These are phyloP conservation scores for Chunga burmeisteri DNA, from an alignment of 2,113 vertebrate species.

Conservation along the genomic window DNA sequence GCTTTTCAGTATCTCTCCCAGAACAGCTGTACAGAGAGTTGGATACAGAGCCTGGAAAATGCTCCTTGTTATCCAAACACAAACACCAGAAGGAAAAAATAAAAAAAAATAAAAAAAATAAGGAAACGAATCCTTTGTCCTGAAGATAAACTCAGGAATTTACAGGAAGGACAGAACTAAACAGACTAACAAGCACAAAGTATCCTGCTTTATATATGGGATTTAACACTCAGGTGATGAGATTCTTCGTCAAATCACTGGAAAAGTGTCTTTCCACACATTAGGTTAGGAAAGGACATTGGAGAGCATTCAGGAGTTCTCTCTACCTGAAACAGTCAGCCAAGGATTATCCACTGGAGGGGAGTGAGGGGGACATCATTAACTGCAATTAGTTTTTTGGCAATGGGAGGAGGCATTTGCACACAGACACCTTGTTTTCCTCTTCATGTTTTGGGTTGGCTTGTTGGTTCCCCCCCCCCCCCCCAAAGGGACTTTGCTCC, in stretches of 20 bases:
- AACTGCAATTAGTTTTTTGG: neutral
- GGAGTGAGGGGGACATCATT: neutral
- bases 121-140: neutral
- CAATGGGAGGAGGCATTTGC: neutral
- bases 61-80: neutral
- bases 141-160: neutral
- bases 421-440: neutral
- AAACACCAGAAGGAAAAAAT: neutral
- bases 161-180: neutral
- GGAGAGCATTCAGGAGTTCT: neutral
- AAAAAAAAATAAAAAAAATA: neutral
- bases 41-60: slow-evolving; percentile 7
- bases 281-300: neutral
- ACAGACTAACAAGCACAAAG: neutral
- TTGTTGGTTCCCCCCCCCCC: neutral
- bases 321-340: neutral
- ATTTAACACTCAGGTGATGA: neutral
- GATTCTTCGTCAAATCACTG: neutral
- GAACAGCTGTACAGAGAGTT: neutral
- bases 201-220: neutral
- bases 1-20: slow-evolving; percentile 11
- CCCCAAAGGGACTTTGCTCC: neutral
- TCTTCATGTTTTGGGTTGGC: neutral
- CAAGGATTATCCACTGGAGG: neutral
- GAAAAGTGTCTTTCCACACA: neutral